These are phyloP conservation scores for Castor canadensis DNA, from an alignment of 2,113 vertebrate species.

Conservation along the genomic window DNA sequence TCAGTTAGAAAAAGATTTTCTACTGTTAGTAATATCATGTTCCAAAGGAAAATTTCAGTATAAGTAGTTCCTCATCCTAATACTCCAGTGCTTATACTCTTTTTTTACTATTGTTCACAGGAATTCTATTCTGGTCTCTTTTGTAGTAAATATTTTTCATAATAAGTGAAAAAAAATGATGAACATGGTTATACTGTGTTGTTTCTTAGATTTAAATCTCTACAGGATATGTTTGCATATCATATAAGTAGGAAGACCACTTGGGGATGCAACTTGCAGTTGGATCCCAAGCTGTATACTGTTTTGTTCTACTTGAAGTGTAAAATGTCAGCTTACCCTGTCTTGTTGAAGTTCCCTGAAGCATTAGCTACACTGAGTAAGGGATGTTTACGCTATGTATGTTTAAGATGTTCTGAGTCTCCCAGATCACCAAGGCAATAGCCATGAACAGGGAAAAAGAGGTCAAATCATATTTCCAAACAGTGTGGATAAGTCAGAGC, in stretches of 20 bases:
- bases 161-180: constrained; percentile 1
- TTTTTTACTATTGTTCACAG: neutral
- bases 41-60: neutral
- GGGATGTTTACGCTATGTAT: neutral
- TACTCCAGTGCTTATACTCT: neutral
- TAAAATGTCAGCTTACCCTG: neutral
- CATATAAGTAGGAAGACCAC: neutral
- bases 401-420: neutral
- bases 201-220: neutral
- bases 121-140: neutral
- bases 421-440: neutral
- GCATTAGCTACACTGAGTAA: neutral
- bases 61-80: neutral
- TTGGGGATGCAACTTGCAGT: neutral
- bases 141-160: neutral
- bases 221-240: neutral
- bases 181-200: neutral
- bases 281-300: neutral
- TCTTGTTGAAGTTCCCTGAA: neutral
- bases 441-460: neutral
- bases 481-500: neutral
- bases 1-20: neutral
- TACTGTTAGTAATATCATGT: neutral
- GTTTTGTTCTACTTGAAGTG: neutral
- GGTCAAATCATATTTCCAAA: neutral